Percentiles rank a stretch among this genome's conserved stretches.
phyloP scores from a whole-genome alignment of 2,113 vertebrate genomes.

The Albula glossodonta region DNA sequence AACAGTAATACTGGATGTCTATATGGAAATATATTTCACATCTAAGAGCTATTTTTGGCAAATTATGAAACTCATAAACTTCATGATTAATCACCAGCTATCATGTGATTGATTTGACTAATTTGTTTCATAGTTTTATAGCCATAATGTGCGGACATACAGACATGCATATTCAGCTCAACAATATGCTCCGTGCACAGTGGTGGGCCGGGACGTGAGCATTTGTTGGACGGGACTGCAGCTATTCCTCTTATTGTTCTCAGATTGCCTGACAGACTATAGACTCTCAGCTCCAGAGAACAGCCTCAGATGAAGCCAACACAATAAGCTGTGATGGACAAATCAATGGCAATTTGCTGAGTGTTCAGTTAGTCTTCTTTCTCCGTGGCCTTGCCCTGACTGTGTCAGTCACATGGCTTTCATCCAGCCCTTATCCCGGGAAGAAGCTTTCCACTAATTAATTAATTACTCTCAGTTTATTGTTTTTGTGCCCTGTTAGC shows the following conservation, averaged over 20 bases:
- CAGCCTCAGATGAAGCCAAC: background rate
- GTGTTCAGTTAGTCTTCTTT: background rate
- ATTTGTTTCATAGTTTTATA: no score
- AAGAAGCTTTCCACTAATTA: background rate
- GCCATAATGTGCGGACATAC: no score
- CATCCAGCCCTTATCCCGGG: background rate
- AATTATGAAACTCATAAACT: no score
- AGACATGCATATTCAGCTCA: no score
- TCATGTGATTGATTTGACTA: no score
- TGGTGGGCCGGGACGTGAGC: no score
- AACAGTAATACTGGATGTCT: no score
- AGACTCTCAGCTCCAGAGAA: background rate
- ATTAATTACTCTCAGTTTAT: background rate
- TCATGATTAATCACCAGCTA: no score
- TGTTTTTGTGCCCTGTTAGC: background rate
- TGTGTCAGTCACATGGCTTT: background rate
- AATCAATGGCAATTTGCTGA: constrained; percentile 13
- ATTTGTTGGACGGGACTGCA: background rate
- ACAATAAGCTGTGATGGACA: background rate
- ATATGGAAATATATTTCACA: no score
- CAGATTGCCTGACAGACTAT: background rate
- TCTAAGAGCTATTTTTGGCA: no score
- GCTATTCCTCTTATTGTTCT: background rate
- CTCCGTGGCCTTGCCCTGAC: background rate
- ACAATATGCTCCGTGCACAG: no score